These are phyloP conservation scores for Trichoplax adhaerens DNA, from an alignment of 37 sponge, comb jelly and placozoan species.

Conservation along the genomic window DNA sequence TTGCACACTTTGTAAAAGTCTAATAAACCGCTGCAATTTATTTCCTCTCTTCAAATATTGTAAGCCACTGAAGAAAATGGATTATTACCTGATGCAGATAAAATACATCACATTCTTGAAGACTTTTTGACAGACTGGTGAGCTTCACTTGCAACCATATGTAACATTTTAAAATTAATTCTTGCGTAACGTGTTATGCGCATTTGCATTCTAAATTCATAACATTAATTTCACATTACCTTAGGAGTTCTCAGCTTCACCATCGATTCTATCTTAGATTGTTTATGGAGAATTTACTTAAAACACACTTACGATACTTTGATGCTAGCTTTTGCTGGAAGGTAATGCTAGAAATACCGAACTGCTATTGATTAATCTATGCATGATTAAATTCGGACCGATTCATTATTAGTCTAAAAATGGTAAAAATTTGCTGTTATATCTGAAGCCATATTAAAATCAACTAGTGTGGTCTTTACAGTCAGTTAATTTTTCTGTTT, in stretches of 20 bases:
- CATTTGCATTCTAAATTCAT: background rate
- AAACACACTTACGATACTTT: conserved; percentile 31
- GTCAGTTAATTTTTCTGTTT: too few relatives aligned
- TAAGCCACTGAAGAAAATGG: background rate
- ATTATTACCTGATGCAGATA: conserved; percentile 18
- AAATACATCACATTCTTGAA: conserved; percentile 67
- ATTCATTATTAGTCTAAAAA: too few relatives aligned
- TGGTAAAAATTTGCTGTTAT: too few relatives aligned
- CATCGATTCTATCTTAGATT: conserved; percentile 52
- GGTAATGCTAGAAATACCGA: background rate
- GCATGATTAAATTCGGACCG: too few relatives aligned
- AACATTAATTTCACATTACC: background rate
- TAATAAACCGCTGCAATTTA: conserved; percentile 3
- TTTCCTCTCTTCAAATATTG: background rate
- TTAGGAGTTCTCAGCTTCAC: conserved; percentile 32
- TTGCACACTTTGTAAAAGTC: background rate
- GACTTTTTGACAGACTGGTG: conserved; percentile 80
- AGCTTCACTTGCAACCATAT: background rate
- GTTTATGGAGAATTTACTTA: conserved; percentile 42
- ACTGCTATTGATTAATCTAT: too few relatives aligned
- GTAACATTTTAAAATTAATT: background rate
- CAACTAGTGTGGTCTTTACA: too few relatives aligned
- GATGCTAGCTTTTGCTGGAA: conserved; percentile 34
- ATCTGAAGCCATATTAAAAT: too few relatives aligned
- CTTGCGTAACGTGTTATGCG: too few relatives aligned